phyloP scores from a whole-genome alignment of 2,888 invertebrate genomes.

The Amphipoea lucens region DNA sequence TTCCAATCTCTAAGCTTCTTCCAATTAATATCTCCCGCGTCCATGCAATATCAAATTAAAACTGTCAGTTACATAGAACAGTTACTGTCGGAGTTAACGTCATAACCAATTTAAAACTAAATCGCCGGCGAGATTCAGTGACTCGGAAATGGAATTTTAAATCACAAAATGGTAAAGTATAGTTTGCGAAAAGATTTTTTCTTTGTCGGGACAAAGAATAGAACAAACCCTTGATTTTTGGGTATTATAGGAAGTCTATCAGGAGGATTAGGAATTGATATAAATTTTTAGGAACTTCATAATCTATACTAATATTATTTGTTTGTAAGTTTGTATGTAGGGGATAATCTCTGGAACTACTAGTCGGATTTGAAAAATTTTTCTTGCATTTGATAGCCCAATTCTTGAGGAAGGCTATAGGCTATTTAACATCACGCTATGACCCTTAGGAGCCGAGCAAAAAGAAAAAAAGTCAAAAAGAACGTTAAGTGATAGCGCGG shows the following conservation, averaged over 20 bases:
- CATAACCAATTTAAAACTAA: conserved; percentile 23
- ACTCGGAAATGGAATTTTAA: background rate
- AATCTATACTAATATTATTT: no score
- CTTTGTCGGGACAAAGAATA: background rate
- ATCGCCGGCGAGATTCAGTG: background rate
- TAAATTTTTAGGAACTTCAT: no score
- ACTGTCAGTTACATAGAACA: conserved; percentile 16
- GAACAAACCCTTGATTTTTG: background rate
- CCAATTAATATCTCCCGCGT: conserved; percentile 9
- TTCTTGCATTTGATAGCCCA: no score
- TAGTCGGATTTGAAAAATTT: no score
- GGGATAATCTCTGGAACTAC: no score
- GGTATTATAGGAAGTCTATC: background rate
- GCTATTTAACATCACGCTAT: no score
- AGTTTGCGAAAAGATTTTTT: background rate
- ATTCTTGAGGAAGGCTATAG: no score
- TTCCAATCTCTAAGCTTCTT: conserved; percentile 3
- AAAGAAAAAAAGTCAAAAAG: no score
- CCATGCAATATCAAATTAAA: conserved; percentile 26
- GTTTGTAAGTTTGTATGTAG: no score
- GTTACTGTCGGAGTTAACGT: conserved; percentile 31
- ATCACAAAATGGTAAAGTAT: background rate
- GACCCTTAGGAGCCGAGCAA: no score
- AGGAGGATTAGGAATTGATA: background rate
- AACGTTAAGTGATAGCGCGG: no score